Base-by-base conservation (phyloP, 2,797 vertebrate species). In the Eupleurogrammus muticus region DNA sequence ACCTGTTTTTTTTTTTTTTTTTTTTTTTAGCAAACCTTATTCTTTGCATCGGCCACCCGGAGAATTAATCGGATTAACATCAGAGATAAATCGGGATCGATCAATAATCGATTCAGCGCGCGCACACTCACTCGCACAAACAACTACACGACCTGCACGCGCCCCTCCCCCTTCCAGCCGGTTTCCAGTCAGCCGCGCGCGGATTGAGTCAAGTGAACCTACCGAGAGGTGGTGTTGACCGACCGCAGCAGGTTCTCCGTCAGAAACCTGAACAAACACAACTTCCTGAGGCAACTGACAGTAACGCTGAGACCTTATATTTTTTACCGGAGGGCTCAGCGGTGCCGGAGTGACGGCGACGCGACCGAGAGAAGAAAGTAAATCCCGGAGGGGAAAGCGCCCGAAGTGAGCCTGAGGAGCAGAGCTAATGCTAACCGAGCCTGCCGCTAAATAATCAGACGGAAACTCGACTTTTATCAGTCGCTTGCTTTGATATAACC, bases 141-240 rank as follows among this genome's bases (percentile, higher is more conserved):
- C 28, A 28, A 28, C 40, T 17, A n/a, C 16, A 28, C 28, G 6
- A 28, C 28, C 28, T n/a, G 38, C 16, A 10, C 16, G 40, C 40
- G 40, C 82, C 81, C 90, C 83, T 46, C 81, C 88, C 84, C 83
- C 77, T 65, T 78, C 42, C 60, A 82, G 78, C 88, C 84, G 84
- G 86, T 91, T 87, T 83, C 81, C 86, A 86, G 84, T 89, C 82
- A 88, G 81, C 84, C 88, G 90, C 90, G 92, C 92, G 91, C 90
- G 90, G 92, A 92, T 88, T 84, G 90, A 93, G 89, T 91, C 90
- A 85, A 91, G 90, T 72, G 86, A 90, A 84, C 79, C 90, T 87
- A 92, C 86, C 90, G 88, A 83, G 89, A 91, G 90, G 90, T 90
- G 90, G 92, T 90, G 83, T 88, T 89, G 92, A 92, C 89, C 83